phyloP scores from a whole-genome alignment of 2,797 vertebrate species.

The Hoplostethus mediterraneus region DNA sequence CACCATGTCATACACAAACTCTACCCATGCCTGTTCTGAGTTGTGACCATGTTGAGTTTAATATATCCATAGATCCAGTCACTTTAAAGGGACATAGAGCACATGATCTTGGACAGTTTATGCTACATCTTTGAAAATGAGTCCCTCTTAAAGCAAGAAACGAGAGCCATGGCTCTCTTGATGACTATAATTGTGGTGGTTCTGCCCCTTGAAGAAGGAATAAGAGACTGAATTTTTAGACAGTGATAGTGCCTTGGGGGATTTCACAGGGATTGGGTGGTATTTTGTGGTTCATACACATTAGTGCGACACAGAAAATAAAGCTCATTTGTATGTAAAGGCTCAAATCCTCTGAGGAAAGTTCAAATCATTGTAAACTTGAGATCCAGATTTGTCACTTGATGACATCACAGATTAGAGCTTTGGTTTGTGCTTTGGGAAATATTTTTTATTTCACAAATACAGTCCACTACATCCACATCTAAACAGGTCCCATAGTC shows the following conservation, averaged over 20 bases:
- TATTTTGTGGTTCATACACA: background rate
- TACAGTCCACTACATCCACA: too few relatives aligned
- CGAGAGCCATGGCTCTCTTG: background rate
- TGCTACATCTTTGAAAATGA: background rate
- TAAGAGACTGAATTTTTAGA: background rate
- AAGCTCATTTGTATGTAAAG: background rate
- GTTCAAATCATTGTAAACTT: background rate
- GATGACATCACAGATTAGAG: too few relatives aligned
- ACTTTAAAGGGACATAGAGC: background rate
- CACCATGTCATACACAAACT: too few relatives aligned
- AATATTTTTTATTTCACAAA: background rate
- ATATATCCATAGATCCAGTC: background rate
- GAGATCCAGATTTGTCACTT: background rate
- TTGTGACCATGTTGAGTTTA: background rate
- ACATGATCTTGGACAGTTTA: background rate
- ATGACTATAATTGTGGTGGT: background rate
- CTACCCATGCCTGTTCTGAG: too few relatives aligned
- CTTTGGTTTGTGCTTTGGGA: background rate
- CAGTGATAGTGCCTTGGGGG: background rate
- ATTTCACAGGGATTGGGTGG: too few relatives aligned
- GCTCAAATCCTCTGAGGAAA: background rate
- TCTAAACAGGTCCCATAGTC: too few relatives aligned
- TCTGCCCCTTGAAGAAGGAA: background rate
- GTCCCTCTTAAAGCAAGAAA: background rate
- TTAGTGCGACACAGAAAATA: too few relatives aligned